Base-by-base conservation (phyloP, 2,797 vertebrate genomes). In the Catamblyrhynchus diadema region DNA sequence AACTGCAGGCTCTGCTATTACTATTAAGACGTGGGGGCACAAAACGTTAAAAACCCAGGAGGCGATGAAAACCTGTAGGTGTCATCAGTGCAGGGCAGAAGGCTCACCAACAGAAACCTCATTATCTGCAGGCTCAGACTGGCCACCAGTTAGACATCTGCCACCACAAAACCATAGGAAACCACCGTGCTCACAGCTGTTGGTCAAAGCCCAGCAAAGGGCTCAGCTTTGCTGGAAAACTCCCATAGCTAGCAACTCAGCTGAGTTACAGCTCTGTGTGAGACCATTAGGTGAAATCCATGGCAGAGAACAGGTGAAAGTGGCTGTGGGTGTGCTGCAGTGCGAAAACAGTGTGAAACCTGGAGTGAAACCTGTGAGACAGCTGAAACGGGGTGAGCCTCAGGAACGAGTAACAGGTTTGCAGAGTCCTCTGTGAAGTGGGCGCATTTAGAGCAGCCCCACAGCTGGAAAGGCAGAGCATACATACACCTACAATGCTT, bases 181-280 rank as follows among this genome's bases (percentile, higher is more conserved):
- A 44, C 20, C 0, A 0, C 51, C 0, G 0, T 3, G 28, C 7
- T 60, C n/a, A 12, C 0, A 0, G 57, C 50, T 35, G 28, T 13
- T 12, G 11, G 27, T 12, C 5, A 10, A 54, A 75, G 14, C 33
- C 14, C 7, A 20, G 65, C 41, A 27, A 59, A 53, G 1, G 2
- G 44, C 6, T 25, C 56, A 11, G 72, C 57, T 74, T 39, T 44
- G 65, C 50, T 14, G 25, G 22, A 32, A 66, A 44, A 14, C n/a
- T 59, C 14, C 1, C 28, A 1, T 39, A 42, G 70, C 57, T 33
- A 57, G 44, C 48, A 81, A 24, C 13, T 27, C 4, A 0, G 32
- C 47, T 5, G 56, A 51, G 69, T 32, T 45, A 12, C 27, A 8
- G 74, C 42, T 51, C 35, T 14, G 30, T 25, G 60, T 21, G 51